These are phyloP conservation scores for Phengaris arion DNA, from an alignment of 2,888 invertebrate species.

Conservation along the genomic window DNA sequence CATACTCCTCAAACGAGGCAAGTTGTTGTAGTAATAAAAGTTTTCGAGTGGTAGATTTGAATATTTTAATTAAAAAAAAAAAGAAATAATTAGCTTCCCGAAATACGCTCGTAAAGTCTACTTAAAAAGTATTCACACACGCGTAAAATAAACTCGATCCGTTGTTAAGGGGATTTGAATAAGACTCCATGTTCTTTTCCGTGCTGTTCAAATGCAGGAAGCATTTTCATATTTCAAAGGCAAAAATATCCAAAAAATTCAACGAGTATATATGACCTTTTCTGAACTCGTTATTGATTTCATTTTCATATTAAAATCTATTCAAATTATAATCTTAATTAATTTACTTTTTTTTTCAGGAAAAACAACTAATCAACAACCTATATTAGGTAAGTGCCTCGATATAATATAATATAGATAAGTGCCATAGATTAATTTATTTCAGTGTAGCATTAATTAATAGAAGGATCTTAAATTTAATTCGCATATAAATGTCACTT, in stretches of 20 bases:
- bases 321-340: too few relatives aligned
- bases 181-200: slow-evolving; percentile 48
- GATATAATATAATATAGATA: too few relatives aligned
- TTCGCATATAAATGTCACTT: background rate
- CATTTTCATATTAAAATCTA: background rate
- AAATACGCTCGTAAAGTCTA: slow-evolving; percentile 51
- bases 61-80: slow-evolving; percentile 61
- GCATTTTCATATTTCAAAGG: slow-evolving; percentile 52
- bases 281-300: background rate
- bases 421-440: too few relatives aligned
- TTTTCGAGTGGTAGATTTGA: slow-evolving; percentile 54
- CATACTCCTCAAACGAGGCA: slow-evolving; percentile 48
- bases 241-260: slow-evolving; percentile 35
- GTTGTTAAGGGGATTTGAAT: slow-evolving; percentile 52
- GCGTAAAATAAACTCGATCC: slow-evolving; percentile 54
- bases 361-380: background rate
- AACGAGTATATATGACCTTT: background rate
- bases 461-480: background rate
- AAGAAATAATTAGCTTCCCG: slow-evolving; percentile 49
- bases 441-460: background rate
- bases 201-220: slow-evolving; percentile 53
- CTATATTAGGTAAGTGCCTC: background rate
- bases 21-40: slow-evolving; percentile 58
- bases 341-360: too few relatives aligned
- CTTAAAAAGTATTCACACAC: slow-evolving; percentile 51